Conservation (phyloP, 2,113 vertebrate genomes). For the Bambusicola thoracicus region DNA sequence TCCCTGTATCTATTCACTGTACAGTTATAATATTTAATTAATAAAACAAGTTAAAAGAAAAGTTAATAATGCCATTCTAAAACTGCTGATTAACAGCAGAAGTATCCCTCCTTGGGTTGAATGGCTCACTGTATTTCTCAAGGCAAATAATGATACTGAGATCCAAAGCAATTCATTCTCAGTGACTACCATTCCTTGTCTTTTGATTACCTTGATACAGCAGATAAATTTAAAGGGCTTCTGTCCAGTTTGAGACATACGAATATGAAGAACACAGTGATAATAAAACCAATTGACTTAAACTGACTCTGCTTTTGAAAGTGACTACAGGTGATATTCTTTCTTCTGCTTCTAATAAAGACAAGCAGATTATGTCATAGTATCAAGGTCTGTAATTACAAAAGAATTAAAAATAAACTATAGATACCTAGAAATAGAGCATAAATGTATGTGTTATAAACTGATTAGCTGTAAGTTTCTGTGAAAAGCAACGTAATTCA, state of each 20-base stretch:
- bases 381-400: not conserved
- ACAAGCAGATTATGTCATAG: not conserved
- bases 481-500: not conserved
- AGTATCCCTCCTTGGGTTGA: not conserved
- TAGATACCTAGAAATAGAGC: not conserved
- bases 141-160: constrained; percentile 10
- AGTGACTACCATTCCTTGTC: constrained; percentile 43
- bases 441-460: not conserved
- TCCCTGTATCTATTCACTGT: not conserved
- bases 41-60: constrained; percentile 24
- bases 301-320: constrained; percentile 7
- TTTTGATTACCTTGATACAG: constrained; percentile 34
- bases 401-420: constrained; percentile 29
- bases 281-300: constrained; percentile 53
- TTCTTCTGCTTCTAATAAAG: not conserved
- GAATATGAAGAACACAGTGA: constrained; percentile 62
- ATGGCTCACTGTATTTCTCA: constrained; percentile 23
- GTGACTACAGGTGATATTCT: not conserved
- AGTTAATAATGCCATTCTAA: constrained; percentile 2
- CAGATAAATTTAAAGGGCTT: constrained; percentile 57
- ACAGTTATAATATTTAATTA: constrained; percentile 8
- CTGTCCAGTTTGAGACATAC: constrained; percentile 29
- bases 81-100: constrained; percentile 40
- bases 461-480: not conserved
- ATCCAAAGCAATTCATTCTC: constrained; percentile 49